Evolutionary conservation across 2,888 invertebrate species (phyloP), one percentile per base, ranked within the genome.

Genomic region (Chironomus riparius): DNA sequence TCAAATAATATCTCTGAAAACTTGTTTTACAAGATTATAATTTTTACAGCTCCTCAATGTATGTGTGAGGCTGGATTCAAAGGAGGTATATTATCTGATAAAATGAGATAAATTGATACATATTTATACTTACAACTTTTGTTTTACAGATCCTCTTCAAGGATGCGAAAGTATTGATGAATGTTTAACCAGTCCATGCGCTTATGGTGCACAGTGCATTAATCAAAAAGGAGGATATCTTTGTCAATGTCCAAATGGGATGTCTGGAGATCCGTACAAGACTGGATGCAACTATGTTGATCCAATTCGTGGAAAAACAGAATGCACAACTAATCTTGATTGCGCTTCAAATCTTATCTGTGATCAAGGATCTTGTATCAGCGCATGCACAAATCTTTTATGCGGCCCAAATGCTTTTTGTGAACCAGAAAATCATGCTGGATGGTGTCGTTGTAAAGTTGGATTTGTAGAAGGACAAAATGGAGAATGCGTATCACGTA

Each of bases 101-200:
- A 18, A 18, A 2, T 50, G 1, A 24, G 7, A 1, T 50, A 12
- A 18, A 56, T n/a, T 56, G 4, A 56, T n/a, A n/a, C 13, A 15
- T 56, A 0, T 38, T 38, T 38, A 1, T 6, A 10, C 38, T 38
- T 38, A 28, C 3, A 28, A n/a, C n/a, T n/a, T 28, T 28, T 28
- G 5, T 10, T 1, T 38, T 6, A 15, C 38, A 56, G 92, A 95
- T 84, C 92, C 95, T 0, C 87, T 93, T 62, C 89, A 90, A 79
- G 94, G 94, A 47, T 95, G 95, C 81, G 87, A 89, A 1, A 94
- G 95, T 81, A 90, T 93, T 78, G 92, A 96, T 81, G 95, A 96
- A 85, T 96, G 96, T 81, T 86, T 88, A 2, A 90, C 91, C 80
- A 88, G 90, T 78, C 94, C 95, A 0, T 95, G 95, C 82, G 94